Evolutionary conservation across 2,797 vertebrate species (phyloP).

Genomic region (Chaetodon trifasciatus): DNA sequence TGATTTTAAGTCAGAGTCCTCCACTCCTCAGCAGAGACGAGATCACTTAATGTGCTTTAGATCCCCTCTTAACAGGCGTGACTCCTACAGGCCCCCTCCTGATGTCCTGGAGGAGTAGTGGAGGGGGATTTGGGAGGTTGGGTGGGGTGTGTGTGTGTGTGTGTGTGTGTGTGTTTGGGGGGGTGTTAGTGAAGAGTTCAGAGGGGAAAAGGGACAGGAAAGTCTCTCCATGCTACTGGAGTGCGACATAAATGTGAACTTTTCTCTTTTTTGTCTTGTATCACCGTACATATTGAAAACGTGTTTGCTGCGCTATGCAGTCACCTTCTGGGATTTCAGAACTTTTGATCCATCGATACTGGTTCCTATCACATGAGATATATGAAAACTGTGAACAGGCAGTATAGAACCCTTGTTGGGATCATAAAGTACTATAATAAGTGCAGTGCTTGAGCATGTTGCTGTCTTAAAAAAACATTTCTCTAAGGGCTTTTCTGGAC

Average conservation of each 20-base stretch:
- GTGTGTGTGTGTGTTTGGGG: constrained; percentile 55
- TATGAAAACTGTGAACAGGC: neutral
- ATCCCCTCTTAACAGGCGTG: constrained; percentile 93
- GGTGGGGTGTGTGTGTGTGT: constrained; percentile 14
- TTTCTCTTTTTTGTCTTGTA: constrained; percentile 2
- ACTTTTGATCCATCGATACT: neutral
- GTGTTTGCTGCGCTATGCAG: neutral
- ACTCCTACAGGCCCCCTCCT: constrained; percentile 88
- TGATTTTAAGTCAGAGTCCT: constrained; percentile 88
- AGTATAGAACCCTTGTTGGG: neutral
- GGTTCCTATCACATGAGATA: neutral
- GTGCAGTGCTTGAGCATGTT: neutral
- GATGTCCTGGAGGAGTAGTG: constrained; percentile 72
- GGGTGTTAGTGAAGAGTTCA: constrained; percentile 34
- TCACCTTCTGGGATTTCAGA: neutral
- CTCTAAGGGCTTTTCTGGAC: neutral
- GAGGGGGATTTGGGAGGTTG: constrained; percentile 56
- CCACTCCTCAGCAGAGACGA: constrained; percentile 89
- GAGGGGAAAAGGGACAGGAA: constrained; percentile 19
- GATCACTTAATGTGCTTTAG: constrained; percentile 92
- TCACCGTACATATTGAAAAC: neutral
- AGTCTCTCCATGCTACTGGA: constrained; percentile 39
- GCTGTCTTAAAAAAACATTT: constrained; percentile 17
- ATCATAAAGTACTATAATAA: neutral
- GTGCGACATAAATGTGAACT: constrained; percentile 17